A percentile compares a stretch with the other conserved stretches of the same genome.
These are phyloP conservation scores for Anolis carolinensis DNA, from an alignment of 2,113 vertebrate species.

Conservation along the genomic window DNA sequence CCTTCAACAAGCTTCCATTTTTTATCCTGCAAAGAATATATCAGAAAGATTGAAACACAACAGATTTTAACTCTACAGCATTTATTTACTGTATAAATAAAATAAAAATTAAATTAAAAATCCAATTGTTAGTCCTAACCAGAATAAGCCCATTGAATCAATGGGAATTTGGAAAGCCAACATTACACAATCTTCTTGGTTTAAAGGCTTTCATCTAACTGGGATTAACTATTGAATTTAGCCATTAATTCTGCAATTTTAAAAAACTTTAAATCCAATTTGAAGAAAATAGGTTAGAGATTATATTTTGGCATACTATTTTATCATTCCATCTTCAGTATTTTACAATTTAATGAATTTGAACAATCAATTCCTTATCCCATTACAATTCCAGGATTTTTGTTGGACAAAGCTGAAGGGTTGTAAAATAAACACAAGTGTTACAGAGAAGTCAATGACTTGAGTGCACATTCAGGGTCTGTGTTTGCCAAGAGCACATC, in stretches of 20 bases:
- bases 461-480: not conserved
- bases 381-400: not conserved
- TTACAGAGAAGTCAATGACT: not conserved
- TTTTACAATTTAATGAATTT: not conserved
- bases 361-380: not conserved
- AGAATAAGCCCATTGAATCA: no score
- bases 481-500: not conserved
- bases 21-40: slow-evolving; percentile 82
- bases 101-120: no score
- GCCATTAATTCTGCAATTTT: no score
- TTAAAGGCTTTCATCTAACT: no score
- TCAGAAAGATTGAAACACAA: slow-evolving; percentile 41
- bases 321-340: not conserved
- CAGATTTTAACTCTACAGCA: not conserved
- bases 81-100: no score
- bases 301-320: not conserved
- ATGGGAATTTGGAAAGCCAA: no score
- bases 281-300: not conserved
- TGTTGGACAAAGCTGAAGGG: not conserved
- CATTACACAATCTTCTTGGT: no score
- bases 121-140: no score
- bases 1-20: slow-evolving; percentile 91
- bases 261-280: no score
- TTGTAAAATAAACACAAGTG: not conserved
- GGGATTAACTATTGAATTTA: no score